Conservation (phyloP, 2,888 invertebrate species). For the Blera fallax region DNA sequence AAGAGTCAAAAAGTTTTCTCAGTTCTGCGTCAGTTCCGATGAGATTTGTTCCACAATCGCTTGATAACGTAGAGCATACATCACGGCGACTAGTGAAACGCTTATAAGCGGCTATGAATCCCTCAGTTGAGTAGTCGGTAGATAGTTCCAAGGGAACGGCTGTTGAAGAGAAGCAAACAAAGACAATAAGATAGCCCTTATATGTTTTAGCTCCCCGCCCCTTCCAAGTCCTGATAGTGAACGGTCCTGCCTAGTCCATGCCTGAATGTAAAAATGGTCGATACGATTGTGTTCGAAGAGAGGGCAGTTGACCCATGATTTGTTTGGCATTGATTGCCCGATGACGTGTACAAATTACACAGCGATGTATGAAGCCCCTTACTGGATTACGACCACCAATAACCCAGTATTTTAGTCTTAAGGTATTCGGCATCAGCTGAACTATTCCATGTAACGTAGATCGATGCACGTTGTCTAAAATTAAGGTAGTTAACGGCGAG, state of each 20-base stretch:
- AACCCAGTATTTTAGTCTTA: not conserved
- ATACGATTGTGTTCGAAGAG: conserved; percentile 19
- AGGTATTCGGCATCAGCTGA: not conserved
- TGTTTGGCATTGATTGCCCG: conserved; percentile 24
- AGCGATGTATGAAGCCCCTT: not conserved
- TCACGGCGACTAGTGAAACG: conserved; percentile 75
- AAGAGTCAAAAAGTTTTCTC: conserved; percentile 5
- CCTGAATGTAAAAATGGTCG: conserved; percentile 65
- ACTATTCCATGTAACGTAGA: not conserved
- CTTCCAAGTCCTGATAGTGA: conserved; percentile 50
- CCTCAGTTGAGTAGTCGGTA: conserved; percentile 65
- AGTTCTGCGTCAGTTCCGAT: conserved; percentile 73
- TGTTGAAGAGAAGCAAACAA: conserved; percentile 73
- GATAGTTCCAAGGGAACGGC: conserved; percentile 29
- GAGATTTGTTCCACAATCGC: conserved; percentile 76
- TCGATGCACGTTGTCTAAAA: not conserved
- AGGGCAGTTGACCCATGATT: conserved; percentile 75
- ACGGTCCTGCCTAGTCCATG: conserved; percentile 73
- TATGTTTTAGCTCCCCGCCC: conserved; percentile 56
- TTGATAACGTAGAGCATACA: conserved; percentile 70
- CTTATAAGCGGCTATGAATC: conserved; percentile 74
- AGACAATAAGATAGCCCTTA: conserved; percentile 74
- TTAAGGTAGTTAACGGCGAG: not conserved
- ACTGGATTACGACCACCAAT: not conserved
- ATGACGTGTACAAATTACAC: not conserved